Evolutionary conservation across 2,113 vertebrate species (phyloP).

Genomic region (Nettapus auritus): DNA sequence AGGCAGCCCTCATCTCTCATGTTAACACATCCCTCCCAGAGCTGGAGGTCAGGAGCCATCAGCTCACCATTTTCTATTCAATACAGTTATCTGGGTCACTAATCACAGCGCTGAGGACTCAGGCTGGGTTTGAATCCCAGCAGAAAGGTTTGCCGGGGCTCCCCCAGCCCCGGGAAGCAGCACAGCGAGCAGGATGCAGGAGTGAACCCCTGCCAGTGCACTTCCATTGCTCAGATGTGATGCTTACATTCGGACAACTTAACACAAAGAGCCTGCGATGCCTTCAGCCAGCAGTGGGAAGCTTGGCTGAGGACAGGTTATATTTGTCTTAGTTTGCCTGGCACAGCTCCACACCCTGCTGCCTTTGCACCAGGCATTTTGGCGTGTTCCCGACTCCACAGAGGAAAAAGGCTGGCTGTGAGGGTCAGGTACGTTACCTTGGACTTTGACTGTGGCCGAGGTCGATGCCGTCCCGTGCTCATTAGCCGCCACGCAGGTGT

Average conservation of each 20-base stretch:
- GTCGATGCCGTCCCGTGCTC: constrained; percentile 90
- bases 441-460: constrained; percentile 95
- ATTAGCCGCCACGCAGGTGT: constrained; percentile 93
- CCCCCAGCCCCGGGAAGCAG: background rate
- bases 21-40: background rate
- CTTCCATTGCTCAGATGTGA: constrained; percentile 3
- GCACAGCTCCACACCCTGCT: background rate
- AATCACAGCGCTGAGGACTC: background rate
- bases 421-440: constrained; percentile 79
- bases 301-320: background rate
- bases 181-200: background rate
- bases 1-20: background rate
- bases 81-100: background rate
- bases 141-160: background rate
- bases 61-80: background rate
- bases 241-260: background rate
- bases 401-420: background rate
- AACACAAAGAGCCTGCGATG: background rate
- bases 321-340: background rate
- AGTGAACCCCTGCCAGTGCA: background rate
- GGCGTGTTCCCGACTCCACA: background rate
- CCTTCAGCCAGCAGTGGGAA: background rate
- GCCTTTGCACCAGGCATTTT: background rate
- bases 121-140: background rate
- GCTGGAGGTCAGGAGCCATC: background rate